A percentile compares a stretch with the other conserved stretches of the same genome.
Conservation (phyloP, 2,888 invertebrate genomes). For the Anoplius nigerrimus region DNA sequence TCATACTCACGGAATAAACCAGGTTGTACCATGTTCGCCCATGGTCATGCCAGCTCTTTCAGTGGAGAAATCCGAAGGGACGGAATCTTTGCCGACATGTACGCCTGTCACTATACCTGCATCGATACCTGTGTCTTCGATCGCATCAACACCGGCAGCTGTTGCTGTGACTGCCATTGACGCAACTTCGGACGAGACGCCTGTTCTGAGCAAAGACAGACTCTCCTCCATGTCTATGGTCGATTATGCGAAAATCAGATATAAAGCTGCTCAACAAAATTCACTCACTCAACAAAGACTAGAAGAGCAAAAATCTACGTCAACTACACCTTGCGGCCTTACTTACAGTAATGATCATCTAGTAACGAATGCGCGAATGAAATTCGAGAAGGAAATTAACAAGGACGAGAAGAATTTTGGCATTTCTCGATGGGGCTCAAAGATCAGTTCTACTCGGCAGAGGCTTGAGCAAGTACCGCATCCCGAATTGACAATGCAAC, state of each 20-base stretch:
- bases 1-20: conserved; percentile 50
- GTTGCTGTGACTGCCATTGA: neutral
- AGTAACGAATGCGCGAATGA: conserved; percentile 63
- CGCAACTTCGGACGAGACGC: neutral
- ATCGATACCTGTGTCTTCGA: neutral
- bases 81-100: too few relatives aligned
- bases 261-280: conserved; percentile 78
- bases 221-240: conserved; percentile 77
- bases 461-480: conserved; percentile 78
- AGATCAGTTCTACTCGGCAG: conserved; percentile 67
- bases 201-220: conserved; percentile 61
- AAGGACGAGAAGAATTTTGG: conserved; percentile 60
- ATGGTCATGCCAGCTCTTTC: neutral
- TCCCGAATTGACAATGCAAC: conserved; percentile 81
- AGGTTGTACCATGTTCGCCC: conserved; percentile 18
- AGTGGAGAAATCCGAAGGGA: too few relatives aligned
- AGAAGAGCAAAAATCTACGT: conserved; percentile 74
- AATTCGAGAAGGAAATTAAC: conserved; percentile 61
- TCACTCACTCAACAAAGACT: conserved; percentile 74
- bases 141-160: neutral
- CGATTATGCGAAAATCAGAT: conserved; percentile 82
- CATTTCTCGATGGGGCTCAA: conserved; percentile 74
- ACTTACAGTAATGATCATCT: conserved; percentile 42
- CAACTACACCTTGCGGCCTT: conserved; percentile 6
- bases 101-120: too few relatives aligned